Evolutionary conservation across 1,140 invertebrate species (phyloP).

Genomic region (Eufriesea mexicana): DNA sequence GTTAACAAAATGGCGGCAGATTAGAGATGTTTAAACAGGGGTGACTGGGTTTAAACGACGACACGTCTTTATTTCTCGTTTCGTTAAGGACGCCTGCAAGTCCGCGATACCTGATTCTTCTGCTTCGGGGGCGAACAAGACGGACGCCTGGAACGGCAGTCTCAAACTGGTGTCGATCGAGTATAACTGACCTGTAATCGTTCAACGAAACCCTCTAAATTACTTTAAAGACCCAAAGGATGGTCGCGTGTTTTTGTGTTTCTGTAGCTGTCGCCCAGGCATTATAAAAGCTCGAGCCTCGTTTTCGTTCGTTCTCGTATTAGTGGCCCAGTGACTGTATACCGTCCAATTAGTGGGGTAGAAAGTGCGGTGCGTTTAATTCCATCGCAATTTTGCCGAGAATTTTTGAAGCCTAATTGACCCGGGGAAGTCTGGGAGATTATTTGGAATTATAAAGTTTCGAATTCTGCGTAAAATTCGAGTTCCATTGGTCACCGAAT

Average conservation of each 20-base stretch:
- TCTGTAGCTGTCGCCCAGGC: slow-evolving; percentile 29
- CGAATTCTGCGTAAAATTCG: neutral
- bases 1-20: slow-evolving; percentile 54
- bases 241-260: slow-evolving; percentile 7
- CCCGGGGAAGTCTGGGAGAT: neutral
- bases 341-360: neutral
- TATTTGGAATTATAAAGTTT: neutral
- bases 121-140: slow-evolving; percentile 52
- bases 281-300: slow-evolving; percentile 24
- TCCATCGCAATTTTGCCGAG: neutral
- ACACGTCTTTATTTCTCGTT: slow-evolving; percentile 15
- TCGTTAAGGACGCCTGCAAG: slow-evolving; percentile 59
- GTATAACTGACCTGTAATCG: slow-evolving; percentile 85
- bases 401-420: slow-evolving; percentile 12
- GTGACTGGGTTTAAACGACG: slow-evolving; percentile 15
- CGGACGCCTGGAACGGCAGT: slow-evolving; percentile 59
- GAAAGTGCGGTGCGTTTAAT: neutral
- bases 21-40: slow-evolving; percentile 43
- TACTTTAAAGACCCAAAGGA: slow-evolving; percentile 34
- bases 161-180: slow-evolving; percentile 77
- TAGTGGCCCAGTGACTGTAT: neutral
- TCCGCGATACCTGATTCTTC: slow-evolving; percentile 66
- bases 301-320: neutral
- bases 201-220: slow-evolving; percentile 67
- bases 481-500: neutral